A percentile compares a stretch with the other conserved stretches of the same genome.
These are phyloP conservation scores for Rhaphigaster nebulosa DNA, from an alignment of 2,888 invertebrate genomes.

Conservation along the genomic window DNA sequence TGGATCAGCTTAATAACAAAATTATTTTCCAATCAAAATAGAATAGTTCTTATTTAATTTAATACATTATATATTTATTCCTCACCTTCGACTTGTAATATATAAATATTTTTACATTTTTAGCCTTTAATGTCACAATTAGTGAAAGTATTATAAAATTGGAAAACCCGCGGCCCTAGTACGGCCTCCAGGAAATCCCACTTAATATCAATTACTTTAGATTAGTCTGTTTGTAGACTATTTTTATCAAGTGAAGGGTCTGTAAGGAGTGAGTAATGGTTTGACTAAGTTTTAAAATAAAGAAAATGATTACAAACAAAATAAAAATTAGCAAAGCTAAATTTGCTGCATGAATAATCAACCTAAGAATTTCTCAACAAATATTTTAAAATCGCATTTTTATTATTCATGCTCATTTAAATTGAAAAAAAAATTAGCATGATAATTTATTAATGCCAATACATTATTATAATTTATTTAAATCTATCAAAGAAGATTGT, in stretches of 20 bases:
- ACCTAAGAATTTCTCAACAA: neutral
- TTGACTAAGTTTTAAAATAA: neutral
- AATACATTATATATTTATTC: neutral
- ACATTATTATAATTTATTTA: neutral
- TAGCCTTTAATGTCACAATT: neutral
- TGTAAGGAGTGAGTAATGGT: neutral
- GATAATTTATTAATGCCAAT: neutral
- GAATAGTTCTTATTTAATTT: neutral
- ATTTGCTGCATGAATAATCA: neutral
- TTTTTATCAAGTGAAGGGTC: neutral
- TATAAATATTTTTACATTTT: neutral
- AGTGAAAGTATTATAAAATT: neutral
- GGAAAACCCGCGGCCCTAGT: neutral
- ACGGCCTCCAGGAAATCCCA: neutral
- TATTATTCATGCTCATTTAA: neutral
- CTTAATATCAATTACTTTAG: slow-evolving; percentile 11
- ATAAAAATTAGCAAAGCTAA: neutral
- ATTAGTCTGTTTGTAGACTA: neutral
- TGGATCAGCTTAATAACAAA: too few species aligned
- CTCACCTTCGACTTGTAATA: neutral
- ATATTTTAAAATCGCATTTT: neutral
- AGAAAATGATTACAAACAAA: neutral
- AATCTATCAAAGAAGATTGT: neutral
- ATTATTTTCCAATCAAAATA: neutral
- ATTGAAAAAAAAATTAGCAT: neutral